Percentiles rank a stretch among this genome's conserved stretches.
phyloP scores from a whole-genome alignment of 2,113 vertebrate species.

The Podocnemis expansa region DNA sequence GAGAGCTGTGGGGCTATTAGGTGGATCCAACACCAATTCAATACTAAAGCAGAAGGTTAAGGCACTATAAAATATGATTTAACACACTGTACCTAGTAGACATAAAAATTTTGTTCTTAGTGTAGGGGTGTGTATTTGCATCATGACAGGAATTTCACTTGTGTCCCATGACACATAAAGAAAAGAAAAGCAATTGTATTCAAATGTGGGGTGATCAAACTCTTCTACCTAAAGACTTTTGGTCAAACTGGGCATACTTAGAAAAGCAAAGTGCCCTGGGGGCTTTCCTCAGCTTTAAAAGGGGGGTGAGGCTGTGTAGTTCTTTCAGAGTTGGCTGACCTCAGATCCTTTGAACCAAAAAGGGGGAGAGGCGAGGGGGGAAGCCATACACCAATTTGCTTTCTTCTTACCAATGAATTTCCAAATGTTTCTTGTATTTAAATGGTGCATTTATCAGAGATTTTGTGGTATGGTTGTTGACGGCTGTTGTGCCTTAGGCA shows the following conservation, averaged over 20 bases:
- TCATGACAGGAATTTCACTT: not conserved
- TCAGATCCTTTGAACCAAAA: not conserved
- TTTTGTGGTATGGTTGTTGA: not conserved
- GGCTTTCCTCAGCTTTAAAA: not conserved
- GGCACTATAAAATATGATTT: not conserved
- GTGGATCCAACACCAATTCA: not conserved
- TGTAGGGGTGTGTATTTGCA: not conserved
- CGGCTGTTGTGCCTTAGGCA: not conserved
- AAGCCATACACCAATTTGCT: not conserved
- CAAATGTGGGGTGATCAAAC: not conserved
- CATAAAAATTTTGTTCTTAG: not conserved
- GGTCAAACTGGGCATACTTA: not conserved
- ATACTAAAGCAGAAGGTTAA: not conserved
- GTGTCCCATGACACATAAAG: not conserved
- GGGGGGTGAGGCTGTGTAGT: not conserved
- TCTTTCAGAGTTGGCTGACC: not conserved
- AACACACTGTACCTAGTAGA: not conserved
- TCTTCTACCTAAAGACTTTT: not conserved
- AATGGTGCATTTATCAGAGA: not conserved
- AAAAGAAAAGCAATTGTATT: not conserved
- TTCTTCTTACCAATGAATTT: not conserved
- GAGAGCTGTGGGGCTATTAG: not conserved
- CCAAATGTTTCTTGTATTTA: constrained; percentile 3
- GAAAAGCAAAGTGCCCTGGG: not conserved
- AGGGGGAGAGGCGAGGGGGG: not conserved